Base-by-base conservation (phyloP, 2,888 invertebrate species). In the Platerodrilus igneus region DNA sequence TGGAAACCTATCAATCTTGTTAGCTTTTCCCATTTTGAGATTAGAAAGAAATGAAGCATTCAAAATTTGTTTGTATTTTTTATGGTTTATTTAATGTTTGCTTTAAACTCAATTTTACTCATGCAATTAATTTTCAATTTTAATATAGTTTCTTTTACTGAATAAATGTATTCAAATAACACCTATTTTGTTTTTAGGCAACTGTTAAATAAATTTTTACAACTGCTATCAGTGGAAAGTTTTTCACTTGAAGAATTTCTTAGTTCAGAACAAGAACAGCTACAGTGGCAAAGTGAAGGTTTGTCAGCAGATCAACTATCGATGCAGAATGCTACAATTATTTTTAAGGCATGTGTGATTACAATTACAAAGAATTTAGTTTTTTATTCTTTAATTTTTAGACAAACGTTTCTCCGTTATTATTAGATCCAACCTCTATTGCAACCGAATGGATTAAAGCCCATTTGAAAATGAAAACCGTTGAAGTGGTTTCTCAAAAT, bases 351-450 rank as follows among this genome's bases (percentile, higher is more conserved):
- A 64, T 50, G 47, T 20, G 18, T 17, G 9, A n/a, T 6, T 11
- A 7, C 18, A n/a, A 20, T 27, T 28, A 20, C 7, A 36, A 16
- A 18, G 8, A 33, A n/a, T 17, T 41, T 30, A n/a, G n/a, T 10
- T 13, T 35, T 15, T 26, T 37, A 18, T 28, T 35, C 42, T 40
- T 10, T 29, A 38, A 6, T 41, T 60, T 58, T 19, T 42, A 66
- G 64, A 51, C 56, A 5, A 75, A 76, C 16, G 74, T 80, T 52
- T 76, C 82, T 1, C 88, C 94, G 0, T 73, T 94, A 35, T 72
- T 97, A 23, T 74, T 97, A 26, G 97, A 99, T 69, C 92, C 97
- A 0, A 87, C 91, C 1, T 84, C 85, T 2, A 78, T 83, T 5
- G 90, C 92, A 0, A 75, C 83, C 0, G 72, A 78, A 19, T 95